A percentile compares a stretch with the other conserved stretches of the same genome.
Evolutionary conservation across 2,113 vertebrate genomes (phyloP).

Genomic region (Leptobrachium leishanense): DNA sequence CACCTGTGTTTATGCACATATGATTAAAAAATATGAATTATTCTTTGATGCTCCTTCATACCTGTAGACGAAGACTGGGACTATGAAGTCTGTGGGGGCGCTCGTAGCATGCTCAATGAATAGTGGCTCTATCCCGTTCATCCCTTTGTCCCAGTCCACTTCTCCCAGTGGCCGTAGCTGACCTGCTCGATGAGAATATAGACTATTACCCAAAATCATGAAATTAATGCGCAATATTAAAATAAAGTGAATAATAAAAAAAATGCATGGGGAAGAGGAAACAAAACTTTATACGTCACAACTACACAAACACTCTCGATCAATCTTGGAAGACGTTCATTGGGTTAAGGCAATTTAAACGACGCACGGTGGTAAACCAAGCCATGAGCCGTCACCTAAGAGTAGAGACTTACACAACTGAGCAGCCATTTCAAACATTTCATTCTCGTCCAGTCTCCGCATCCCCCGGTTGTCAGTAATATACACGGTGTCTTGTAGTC

Average conservation of each 20-base stretch:
- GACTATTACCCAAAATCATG: too few relatives aligned
- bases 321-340: too few relatives aligned
- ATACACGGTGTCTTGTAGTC: neutral
- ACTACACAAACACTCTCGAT: too few relatives aligned
- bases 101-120: neutral
- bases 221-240: too few relatives aligned
- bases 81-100: neutral
- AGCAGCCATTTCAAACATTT: neutral
- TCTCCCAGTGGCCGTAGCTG: neutral
- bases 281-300: too few relatives aligned
- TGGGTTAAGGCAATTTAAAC: too few relatives aligned
- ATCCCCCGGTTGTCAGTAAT: constrained; percentile 9
- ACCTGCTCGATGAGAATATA: neutral
- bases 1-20: too few relatives aligned
- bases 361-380: too few relatives aligned
- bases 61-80: constrained; percentile 28
- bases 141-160: constrained; percentile 3
- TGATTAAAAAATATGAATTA: too few relatives aligned
- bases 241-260: too few relatives aligned
- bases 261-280: too few relatives aligned
- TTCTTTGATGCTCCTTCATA: neutral
- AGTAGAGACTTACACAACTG: neutral
- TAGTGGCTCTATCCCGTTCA: neutral
- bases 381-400: too few relatives aligned
- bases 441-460: neutral